Evolutionary conservation across 2,888 invertebrate species (phyloP).

Genomic region (Agriopis marginaria): DNA sequence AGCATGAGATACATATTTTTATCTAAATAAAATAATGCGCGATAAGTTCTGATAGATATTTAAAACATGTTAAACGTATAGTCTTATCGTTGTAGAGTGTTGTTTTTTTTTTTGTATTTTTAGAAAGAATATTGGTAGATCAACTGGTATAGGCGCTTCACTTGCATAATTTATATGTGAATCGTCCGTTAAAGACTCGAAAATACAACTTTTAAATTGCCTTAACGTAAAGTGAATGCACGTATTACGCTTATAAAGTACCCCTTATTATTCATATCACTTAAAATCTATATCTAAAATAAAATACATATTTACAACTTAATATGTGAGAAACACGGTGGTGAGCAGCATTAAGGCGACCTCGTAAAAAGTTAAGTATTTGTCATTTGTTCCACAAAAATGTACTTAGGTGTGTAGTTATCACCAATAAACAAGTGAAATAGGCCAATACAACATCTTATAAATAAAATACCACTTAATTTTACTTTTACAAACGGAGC

Average conservation of each 20-base stretch:
- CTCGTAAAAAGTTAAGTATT: constrained; percentile 45
- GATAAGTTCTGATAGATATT: too few relatives aligned
- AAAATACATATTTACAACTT: constrained; percentile 42
- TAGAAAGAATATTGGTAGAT: constrained; percentile 10
- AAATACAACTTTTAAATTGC: constrained; percentile 8
- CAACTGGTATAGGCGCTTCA: constrained; percentile 35
- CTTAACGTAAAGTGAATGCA: constrained; percentile 16
- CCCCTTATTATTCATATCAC: constrained; percentile 37
- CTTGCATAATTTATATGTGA: constrained; percentile 1
- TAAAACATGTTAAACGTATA: too few relatives aligned
- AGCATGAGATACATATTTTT: too few relatives aligned
- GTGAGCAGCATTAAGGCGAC: constrained; percentile 40
- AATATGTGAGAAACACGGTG: constrained; percentile 41
- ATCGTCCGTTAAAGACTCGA: neutral
- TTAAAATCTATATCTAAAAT: constrained; percentile 31
- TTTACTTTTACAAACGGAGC: constrained; percentile 66
- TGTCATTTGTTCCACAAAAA: constrained; percentile 46
- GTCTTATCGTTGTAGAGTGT: too few relatives aligned
- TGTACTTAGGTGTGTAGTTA: constrained; percentile 47
- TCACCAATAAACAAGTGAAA: constrained; percentile 51
- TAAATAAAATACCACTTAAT: constrained; percentile 72
- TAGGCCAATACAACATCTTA: constrained; percentile 59
- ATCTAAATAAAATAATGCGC: too few relatives aligned
- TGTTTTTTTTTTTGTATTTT: too few relatives aligned
- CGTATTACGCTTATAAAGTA: constrained; percentile 12